These are phyloP conservation scores for Urechis unicinctus DNA, from an alignment of 2,888 invertebrate species.

Conservation along the genomic window DNA sequence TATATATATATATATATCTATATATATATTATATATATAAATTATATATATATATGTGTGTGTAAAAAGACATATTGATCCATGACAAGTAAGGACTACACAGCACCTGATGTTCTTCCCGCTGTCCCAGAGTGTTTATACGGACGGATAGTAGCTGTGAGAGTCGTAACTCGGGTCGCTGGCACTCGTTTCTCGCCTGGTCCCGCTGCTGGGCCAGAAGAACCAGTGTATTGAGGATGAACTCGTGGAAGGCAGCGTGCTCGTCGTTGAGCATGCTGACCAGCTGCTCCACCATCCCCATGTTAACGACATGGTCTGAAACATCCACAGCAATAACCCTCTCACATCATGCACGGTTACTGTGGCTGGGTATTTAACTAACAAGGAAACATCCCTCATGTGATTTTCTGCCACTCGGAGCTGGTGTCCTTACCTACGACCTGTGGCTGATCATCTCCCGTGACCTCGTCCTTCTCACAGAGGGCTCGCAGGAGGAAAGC, in stretches of 20 bases:
- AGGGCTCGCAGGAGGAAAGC: conserved; percentile 66
- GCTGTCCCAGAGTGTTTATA: conserved; percentile 45
- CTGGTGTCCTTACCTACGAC: no score
- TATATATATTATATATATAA: no score
- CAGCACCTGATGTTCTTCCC: conserved; percentile 50
- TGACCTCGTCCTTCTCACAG: no score
- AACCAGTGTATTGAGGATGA: conserved; percentile 54
- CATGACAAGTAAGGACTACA: no score
- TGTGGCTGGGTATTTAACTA: no score
- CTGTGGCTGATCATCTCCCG: no score
- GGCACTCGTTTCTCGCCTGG: conserved; percentile 49
- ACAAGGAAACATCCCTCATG: no score
- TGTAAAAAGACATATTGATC: no score
- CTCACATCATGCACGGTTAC: no score
- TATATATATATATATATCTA: no score
- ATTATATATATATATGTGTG: no score
- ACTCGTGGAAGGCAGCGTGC: conserved; percentile 53
- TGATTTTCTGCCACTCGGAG: no score
- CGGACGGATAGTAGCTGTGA: conserved; percentile 48
- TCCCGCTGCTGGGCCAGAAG: conserved; percentile 52
- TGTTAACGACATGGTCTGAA: conserved; percentile 46
- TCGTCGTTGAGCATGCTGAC: conserved; percentile 36
- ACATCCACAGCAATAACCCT: conserved; percentile 5
- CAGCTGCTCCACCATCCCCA: conserved; percentile 49
- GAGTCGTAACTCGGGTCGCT: conserved; percentile 51